Evolutionary conservation across 2,888 invertebrate genomes (phyloP).

Genomic region (Chrysotoxum bicinctum): DNA sequence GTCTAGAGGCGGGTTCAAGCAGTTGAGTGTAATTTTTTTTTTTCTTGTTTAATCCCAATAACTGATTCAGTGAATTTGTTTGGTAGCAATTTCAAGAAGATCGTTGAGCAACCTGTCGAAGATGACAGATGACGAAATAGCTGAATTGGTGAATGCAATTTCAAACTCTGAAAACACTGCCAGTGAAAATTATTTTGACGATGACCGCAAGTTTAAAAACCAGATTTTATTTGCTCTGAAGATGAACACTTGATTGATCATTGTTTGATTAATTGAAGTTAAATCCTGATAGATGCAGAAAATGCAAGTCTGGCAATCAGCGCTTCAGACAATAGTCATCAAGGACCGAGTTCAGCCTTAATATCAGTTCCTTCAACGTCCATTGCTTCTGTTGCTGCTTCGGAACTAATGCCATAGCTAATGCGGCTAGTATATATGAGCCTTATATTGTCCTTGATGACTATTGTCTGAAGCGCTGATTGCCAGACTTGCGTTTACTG

Average conservation of each 20-base stretch:
- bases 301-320: too few relatives aligned
- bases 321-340: too few relatives aligned
- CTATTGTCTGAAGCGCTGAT: too few relatives aligned
- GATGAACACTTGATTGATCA: too few relatives aligned
- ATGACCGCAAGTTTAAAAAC: neutral
- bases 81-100: neutral
- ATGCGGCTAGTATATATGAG: neutral
- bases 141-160: neutral
- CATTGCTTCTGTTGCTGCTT: too few relatives aligned
- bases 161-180: neutral
- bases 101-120: neutral
- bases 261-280: neutral
- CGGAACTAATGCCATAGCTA: neutral
- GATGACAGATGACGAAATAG: neutral
- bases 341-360: neutral
- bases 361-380: neutral
- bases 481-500: too few relatives aligned
- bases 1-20: neutral
- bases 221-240: too few relatives aligned
- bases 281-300: neutral
- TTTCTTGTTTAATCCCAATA: too few relatives aligned
- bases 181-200: neutral
- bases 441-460: neutral
- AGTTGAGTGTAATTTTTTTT: neutral
- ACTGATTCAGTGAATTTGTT: neutral